Conservation (phyloP, 2,888 invertebrate genomes). For the Trachelus iudaicus region DNA sequence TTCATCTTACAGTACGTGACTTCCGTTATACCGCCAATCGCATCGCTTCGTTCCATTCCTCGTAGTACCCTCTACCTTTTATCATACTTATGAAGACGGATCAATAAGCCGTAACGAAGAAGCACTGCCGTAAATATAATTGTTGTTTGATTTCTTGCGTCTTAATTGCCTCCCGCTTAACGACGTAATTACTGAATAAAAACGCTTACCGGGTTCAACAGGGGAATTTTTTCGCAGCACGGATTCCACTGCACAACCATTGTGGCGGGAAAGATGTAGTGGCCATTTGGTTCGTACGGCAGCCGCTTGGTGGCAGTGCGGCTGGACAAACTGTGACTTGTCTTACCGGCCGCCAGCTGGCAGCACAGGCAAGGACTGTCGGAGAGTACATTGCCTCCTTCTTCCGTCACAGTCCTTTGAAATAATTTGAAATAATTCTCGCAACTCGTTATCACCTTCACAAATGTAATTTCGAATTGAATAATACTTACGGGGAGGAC, state of each 20-base stretch:
- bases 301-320: constrained; percentile 41
- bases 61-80: constrained; percentile 19
- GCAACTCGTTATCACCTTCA: background rate
- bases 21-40: background rate
- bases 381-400: background rate
- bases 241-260: constrained; percentile 12
- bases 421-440: background rate
- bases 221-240: constrained; percentile 29
- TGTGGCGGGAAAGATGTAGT: constrained; percentile 21
- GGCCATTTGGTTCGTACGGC: constrained; percentile 29
- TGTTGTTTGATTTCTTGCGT: constrained; percentile 62
- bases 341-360: constrained; percentile 49
- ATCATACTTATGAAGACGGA: constrained; percentile 36
- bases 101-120: constrained; percentile 51
- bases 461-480: background rate
- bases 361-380: constrained; percentile 60
- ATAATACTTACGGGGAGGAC: background rate
- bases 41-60: background rate
- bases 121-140: constrained; percentile 54
- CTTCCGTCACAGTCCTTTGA: constrained; percentile 5
- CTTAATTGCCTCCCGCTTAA: constrained; percentile 61
- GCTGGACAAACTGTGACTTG: constrained; percentile 24
- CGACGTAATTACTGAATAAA: constrained; percentile 61
- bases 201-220: constrained; percentile 30
- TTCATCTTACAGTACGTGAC: background rate